Conservation (phyloP, 1,140 invertebrate genomes). For the Leguminivora glycinivorella region DNA sequence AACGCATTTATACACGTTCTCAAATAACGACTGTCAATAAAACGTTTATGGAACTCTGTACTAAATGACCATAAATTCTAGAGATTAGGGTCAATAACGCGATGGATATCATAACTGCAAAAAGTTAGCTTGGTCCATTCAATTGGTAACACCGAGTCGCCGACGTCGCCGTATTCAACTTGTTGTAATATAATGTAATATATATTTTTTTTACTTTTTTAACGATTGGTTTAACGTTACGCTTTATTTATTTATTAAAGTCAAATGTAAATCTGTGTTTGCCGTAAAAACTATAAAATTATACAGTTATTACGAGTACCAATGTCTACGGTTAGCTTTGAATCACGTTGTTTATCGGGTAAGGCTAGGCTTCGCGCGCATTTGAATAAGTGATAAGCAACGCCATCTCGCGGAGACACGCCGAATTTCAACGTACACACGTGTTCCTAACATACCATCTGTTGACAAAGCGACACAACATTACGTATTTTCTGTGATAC, state of each 20-base stretch:
- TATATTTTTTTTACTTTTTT: no score
- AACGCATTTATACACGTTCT: constrained; percentile 51
- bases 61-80: constrained; percentile 67
- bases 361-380: constrained; percentile 14
- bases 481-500: not conserved
- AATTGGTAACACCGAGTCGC: constrained; percentile 1
- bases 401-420: constrained; percentile 47
- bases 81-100: constrained; percentile 74
- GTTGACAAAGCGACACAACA: constrained; percentile 32
- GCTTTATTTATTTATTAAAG: not conserved
- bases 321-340: not conserved
- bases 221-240: not conserved
- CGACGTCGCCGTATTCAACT: constrained; percentile 3
- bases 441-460: constrained; percentile 49
- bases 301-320: not conserved
- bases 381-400: constrained; percentile 27
- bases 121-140: constrained; percentile 33
- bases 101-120: constrained; percentile 66
- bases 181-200: not conserved
- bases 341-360: not conserved
- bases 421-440: constrained; percentile 41
- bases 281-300: not conserved
- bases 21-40: constrained; percentile 66
- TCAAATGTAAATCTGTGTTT: constrained; percentile 39
- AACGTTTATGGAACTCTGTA: constrained; percentile 65